Conservation (phyloP, 2,888 invertebrate genomes). For the Priocnemis perturbator region DNA sequence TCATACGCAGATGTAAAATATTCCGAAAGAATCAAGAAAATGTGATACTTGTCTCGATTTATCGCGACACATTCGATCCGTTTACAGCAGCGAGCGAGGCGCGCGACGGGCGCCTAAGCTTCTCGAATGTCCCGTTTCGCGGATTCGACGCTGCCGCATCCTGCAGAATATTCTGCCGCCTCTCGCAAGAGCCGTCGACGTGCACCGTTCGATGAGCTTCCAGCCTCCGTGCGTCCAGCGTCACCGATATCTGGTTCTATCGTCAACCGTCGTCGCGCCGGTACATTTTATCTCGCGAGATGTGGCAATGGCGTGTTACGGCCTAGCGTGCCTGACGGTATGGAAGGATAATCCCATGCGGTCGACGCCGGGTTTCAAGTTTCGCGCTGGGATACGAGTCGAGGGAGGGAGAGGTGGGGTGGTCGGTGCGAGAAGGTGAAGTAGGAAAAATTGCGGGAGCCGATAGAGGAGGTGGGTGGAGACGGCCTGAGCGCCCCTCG, state of each 20-base stretch:
- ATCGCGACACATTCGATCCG: too few relatives aligned
- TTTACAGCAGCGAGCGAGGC: too few relatives aligned
- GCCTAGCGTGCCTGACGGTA: conserved; percentile 51
- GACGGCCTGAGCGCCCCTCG: too few relatives aligned
- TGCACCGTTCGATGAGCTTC: too few relatives aligned
- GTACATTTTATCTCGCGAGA: conserved; percentile 43
- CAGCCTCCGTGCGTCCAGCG: too few relatives aligned
- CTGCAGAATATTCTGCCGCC: background rate
- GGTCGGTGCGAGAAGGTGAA: background rate
- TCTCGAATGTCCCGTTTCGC: background rate
- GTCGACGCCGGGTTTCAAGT: conserved; percentile 51
- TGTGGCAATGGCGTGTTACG: conserved; percentile 52
- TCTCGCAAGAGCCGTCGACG: too few relatives aligned
- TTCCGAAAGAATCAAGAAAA: too few relatives aligned
- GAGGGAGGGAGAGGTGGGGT: background rate
- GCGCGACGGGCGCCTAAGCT: too few relatives aligned
- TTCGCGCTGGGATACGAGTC: conserved; percentile 31
- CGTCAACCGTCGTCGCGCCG: conserved; percentile 23
- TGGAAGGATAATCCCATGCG: conserved; percentile 63
- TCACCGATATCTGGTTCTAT: conserved; percentile 23
- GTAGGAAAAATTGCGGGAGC: background rate
- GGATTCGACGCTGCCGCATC: background rate
- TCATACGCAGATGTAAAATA: too few relatives aligned
- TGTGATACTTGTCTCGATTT: too few relatives aligned
- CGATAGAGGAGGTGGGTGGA: background rate